Evolutionary conservation across 2,113 vertebrate species (phyloP), one percentile per base, ranked within the genome.

Genomic region (Syngnathus typhle): DNA sequence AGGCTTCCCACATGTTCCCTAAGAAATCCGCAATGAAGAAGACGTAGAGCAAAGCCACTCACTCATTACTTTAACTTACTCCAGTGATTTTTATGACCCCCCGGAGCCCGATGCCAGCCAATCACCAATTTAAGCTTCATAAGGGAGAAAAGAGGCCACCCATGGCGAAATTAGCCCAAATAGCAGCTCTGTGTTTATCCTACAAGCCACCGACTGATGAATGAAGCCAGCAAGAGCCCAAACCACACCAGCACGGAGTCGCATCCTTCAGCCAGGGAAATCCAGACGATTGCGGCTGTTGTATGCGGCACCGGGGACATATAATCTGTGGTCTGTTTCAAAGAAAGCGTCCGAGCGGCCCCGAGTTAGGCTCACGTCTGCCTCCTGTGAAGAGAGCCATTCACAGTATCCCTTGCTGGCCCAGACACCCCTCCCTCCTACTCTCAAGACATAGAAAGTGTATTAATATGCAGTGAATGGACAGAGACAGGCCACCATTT

Each of bases 401-500:
- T 90, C 85, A 90, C 84, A 81, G 82, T 85, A 77, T 77, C 77
- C 71, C 80, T 32, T 82, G 80, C 75, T 72, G 76, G 64, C 77
- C 73, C 44, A 39, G 73, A 64, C 76, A 64, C 67, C 61, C 75
- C 68, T 60, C 61, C 75, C 70, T 65, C 39, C 68, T 60, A 52
- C 60, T 67, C 62, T 71, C 64, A 77, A 82, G 81, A 84, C 84
- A 87, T 80, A 88, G 82, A 77, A 84, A 88, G 82, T 79, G 85
- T 89, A 87, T 91, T 89, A 91, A 91, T 90, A 88, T 89, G 83
- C 80, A 75, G 80, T 89, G 87, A 90, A 90, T 89, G 82, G 76
- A 85, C 73, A 87, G 75, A 82, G 86, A 89, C 85, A 90, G 84
- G 87, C 81, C 46, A 74, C 79, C 77, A 84, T 89, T 89, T 87